Percentiles rank a stretch among this genome's conserved stretches.
Conservation (phyloP, 2,888 invertebrate genomes). For the Orthosia incerta region DNA sequence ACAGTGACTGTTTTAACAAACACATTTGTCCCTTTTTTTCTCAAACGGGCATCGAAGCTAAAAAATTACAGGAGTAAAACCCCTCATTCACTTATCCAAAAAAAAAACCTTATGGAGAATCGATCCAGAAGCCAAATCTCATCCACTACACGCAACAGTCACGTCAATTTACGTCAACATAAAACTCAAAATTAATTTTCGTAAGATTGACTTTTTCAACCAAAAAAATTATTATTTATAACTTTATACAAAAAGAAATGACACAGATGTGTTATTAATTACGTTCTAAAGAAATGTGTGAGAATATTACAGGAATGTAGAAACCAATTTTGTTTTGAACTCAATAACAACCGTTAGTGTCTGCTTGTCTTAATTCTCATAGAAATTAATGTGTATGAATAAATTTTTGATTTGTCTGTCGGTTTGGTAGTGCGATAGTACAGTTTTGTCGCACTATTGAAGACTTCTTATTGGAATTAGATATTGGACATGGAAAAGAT, state of each 20-base stretch:
- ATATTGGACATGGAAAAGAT: background rate
- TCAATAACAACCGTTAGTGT: slow-evolving; percentile 56
- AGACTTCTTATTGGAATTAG: background rate
- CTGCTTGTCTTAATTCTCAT: slow-evolving; percentile 51
- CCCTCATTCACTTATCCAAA: no score
- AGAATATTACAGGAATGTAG: slow-evolving; percentile 59
- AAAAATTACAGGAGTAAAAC: no score
- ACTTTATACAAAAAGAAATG: slow-evolving; percentile 54
- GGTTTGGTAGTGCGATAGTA: slow-evolving; percentile 5
- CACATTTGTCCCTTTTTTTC: no score
- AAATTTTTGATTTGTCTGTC: slow-evolving; percentile 45
- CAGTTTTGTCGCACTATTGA: background rate
- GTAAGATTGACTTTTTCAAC: slow-evolving; percentile 35
- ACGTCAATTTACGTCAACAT: slow-evolving; percentile 7
- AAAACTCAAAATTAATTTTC: slow-evolving; percentile 33
- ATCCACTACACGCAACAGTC: background rate
- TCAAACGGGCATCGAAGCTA: no score
- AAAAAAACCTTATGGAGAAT: background rate
- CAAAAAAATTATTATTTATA: slow-evolving; percentile 47
- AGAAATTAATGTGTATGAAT: slow-evolving; percentile 52
- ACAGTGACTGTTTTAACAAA: background rate
- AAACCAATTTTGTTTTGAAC: slow-evolving; percentile 60
- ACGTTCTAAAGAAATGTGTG: slow-evolving; percentile 56
- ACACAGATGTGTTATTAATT: slow-evolving; percentile 64
- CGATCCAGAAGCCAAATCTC: background rate